Evolutionary conservation across 2,888 invertebrate genomes (phyloP).

Genomic region (Pelosia muscerda): DNA sequence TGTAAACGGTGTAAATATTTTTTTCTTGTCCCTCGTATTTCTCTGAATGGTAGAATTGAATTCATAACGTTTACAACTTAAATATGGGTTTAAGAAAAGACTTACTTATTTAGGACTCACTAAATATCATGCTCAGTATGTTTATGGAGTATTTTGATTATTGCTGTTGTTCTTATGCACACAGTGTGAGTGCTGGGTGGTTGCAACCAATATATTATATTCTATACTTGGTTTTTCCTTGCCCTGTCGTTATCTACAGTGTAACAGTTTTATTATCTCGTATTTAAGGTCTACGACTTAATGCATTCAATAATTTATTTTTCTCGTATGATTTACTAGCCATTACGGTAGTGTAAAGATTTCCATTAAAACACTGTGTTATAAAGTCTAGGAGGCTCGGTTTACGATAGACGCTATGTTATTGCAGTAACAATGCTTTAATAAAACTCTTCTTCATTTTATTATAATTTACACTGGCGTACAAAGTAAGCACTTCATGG

Average conservation of each 20-base stretch:
- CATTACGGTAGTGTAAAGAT: conserved; percentile 72
- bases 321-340: conserved; percentile 76
- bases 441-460: conserved; percentile 59
- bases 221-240: conserved; percentile 21
- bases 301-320: conserved; percentile 77
- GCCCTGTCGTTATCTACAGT: conserved; percentile 49
- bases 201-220: background rate
- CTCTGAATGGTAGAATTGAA: background rate
- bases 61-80: background rate
- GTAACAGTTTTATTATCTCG: conserved; percentile 67
- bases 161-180: background rate
- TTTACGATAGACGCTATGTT: conserved; percentile 77
- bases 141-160: background rate
- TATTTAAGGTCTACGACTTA: conserved; percentile 69
- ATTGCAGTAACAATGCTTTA: conserved; percentile 68
- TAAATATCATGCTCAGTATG: background rate
- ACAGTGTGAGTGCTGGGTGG: background rate
- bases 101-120: background rate
- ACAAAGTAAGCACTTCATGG: conserved; percentile 44
- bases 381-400: conserved; percentile 73
- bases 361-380: conserved; percentile 69
- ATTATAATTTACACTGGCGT: conserved; percentile 61
- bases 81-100: background rate
- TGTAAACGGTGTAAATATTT: background rate
- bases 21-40: background rate